These are phyloP conservation scores for Rhamnusium bicolor DNA, from an alignment of 2,888 invertebrate species.

Conservation along the genomic window DNA sequence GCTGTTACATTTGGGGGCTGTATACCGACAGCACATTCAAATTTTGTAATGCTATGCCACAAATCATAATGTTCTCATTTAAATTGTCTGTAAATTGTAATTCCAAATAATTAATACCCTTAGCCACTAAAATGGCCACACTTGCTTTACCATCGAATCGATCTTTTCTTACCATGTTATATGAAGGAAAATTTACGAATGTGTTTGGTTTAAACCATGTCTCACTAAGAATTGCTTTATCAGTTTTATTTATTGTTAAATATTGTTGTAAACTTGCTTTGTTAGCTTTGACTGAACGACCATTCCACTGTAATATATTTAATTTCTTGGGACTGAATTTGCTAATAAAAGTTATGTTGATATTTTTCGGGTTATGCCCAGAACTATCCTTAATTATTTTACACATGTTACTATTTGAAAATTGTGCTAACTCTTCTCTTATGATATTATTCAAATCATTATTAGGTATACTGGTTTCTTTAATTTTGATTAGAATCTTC, in stretches of 20 bases:
- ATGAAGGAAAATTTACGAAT: neutral
- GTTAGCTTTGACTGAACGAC: neutral
- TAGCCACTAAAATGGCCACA: neutral
- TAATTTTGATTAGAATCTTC: neutral
- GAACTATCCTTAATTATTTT: neutral
- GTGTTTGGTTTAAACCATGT: neutral
- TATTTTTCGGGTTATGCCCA: neutral
- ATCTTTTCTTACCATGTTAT: slow-evolving; percentile 10
- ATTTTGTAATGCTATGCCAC: neutral
- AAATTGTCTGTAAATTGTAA: slow-evolving; percentile 1
- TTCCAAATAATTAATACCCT: neutral
- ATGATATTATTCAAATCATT: neutral
- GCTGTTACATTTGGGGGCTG: neutral
- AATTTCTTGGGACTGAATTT: neutral
- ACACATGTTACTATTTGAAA: neutral
- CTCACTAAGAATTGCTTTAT: neutral
- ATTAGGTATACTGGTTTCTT: neutral
- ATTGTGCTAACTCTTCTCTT: neutral
- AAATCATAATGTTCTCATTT: neutral
- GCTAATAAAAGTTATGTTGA: neutral
- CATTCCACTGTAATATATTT: neutral
- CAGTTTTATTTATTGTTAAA: neutral
- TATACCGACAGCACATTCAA: neutral
- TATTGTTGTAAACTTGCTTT: neutral
- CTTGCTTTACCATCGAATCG: neutral